Base-by-base conservation (phyloP, 2,113 vertebrate species). In the Dunckerocampus dactyliophorus region DNA sequence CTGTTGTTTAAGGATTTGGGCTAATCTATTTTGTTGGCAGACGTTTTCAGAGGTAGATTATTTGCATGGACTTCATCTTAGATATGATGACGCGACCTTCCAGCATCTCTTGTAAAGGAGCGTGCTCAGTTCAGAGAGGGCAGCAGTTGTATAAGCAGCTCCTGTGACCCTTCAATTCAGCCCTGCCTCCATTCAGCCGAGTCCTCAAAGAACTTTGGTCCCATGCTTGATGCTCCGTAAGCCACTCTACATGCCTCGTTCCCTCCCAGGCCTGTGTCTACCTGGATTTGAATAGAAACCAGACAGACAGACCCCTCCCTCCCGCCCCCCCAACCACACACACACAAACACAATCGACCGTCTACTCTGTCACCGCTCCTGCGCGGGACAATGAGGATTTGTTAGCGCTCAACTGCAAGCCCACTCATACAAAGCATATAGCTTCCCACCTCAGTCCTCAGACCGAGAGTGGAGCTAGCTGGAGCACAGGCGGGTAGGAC, bases 201-300 rank as follows among this genome's bases (percentile, higher is more conserved):
- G 64, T 42, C 56, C 62, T 72, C 64, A 11, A 10, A 48, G 69
- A 76, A 81, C 77, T 85, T 79, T 75, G 75, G 51, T 82, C 69
- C 45, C 15, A 4, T 47, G 59, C 51, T 47, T 14, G 52, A 56
- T 47, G 53, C 54, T 63, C 39, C 51, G 28, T 57, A 50, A 71
- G 52, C 60, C 77, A 28, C 50, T 47, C 43, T 17, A 47, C 20
- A 11, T 42, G 66, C 65, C 43, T 52, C 34, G 51, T 63, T 55
- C 60, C 72, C 71, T 73, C 68, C 43, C 72, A 19, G 65, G 59
- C 76, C 58, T 76, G 72, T 91, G 92, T 92, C 86, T 92, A 94
- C 93, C 94, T 95, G 93, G 92, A 95, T 95, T 94, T 94, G 93
- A 96, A 97, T 97, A 95, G 93, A 95, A 95, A 94, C 92, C 94